phyloP scores from a whole-genome alignment of 1,140 invertebrate genomes.

The Eupristina koningsbergeri region DNA sequence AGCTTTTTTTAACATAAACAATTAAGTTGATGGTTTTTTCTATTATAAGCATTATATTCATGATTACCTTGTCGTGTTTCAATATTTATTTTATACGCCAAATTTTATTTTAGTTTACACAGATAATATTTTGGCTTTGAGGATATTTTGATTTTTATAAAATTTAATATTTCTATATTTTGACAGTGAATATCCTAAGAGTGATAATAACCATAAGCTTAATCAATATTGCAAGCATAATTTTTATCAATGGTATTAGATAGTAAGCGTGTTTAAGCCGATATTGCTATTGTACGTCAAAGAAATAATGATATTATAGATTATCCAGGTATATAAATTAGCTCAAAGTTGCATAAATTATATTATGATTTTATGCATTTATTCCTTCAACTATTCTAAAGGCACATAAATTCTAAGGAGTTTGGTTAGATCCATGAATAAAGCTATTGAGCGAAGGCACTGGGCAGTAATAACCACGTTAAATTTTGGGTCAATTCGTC shows the following conservation, averaged over 20 bases:
- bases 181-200: not conserved
- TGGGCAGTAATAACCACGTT: not conserved
- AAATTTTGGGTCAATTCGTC: not conserved
- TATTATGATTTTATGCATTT: slow-evolving; percentile 22
- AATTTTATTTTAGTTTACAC: not conserved
- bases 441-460: not conserved
- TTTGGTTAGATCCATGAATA: slow-evolving; percentile 3
- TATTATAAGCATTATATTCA: not conserved
- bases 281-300: not conserved
- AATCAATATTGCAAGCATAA: not conserved
- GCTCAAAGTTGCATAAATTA: not conserved
- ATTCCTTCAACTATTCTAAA: slow-evolving; percentile 17
- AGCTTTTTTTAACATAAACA: not conserved
- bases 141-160: not conserved
- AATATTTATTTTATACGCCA: not conserved
- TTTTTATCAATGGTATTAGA: not conserved
- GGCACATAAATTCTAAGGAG: not conserved
- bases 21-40: not conserved
- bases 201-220: not conserved
- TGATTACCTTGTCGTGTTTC: not conserved
- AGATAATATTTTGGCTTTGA: not conserved
- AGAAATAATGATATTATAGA: not conserved
- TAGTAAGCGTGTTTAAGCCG: not conserved
- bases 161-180: not conserved
- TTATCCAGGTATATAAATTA: not conserved